These are phyloP conservation scores for Elegia similella DNA, from an alignment of 2,888 invertebrate species.

Conservation along the genomic window DNA sequence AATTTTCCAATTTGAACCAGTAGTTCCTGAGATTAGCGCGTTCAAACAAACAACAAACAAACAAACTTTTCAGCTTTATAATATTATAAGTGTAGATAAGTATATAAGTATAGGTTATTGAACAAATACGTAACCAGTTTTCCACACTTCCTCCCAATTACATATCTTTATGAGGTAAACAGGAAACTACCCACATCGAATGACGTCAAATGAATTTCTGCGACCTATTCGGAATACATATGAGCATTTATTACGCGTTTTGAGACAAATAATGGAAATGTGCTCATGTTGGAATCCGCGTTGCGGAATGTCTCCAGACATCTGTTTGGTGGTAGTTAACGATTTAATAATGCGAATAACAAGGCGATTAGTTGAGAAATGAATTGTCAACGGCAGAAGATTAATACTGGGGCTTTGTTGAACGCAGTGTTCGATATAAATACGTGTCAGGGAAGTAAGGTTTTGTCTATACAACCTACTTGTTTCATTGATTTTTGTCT, in stretches of 20 bases:
- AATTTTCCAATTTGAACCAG: too few species aligned
- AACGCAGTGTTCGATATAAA: constrained; percentile 10
- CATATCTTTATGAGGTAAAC: neutral
- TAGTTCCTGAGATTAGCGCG: too few species aligned
- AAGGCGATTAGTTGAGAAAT: constrained; percentile 25
- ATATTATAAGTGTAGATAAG: too few species aligned
- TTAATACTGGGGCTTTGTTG: constrained; percentile 21
- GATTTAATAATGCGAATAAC: constrained; percentile 27
- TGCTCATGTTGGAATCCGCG: constrained; percentile 16
- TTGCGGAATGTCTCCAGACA: constrained; percentile 19
- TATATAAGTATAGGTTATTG: neutral
- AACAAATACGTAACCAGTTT: neutral
- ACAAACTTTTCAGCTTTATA: too few species aligned
- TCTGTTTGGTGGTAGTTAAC: constrained; percentile 21
- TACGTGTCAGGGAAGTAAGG: neutral
- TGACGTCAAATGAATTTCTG: constrained; percentile 15
- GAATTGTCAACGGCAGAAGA: constrained; percentile 29
- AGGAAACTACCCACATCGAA: constrained; percentile 3
- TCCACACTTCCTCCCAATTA: neutral
- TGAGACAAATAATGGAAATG: constrained; percentile 16
- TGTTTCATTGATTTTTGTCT: too few species aligned
- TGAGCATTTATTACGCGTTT: constrained; percentile 16
- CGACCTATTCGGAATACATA: constrained; percentile 7
- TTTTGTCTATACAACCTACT: neutral
- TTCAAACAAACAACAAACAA: too few species aligned